Evolutionary conservation across 1,140 invertebrate genomes (phyloP), one percentile per base, ranked within the genome.

Genomic region (Leptinotarsa texana): DNA sequence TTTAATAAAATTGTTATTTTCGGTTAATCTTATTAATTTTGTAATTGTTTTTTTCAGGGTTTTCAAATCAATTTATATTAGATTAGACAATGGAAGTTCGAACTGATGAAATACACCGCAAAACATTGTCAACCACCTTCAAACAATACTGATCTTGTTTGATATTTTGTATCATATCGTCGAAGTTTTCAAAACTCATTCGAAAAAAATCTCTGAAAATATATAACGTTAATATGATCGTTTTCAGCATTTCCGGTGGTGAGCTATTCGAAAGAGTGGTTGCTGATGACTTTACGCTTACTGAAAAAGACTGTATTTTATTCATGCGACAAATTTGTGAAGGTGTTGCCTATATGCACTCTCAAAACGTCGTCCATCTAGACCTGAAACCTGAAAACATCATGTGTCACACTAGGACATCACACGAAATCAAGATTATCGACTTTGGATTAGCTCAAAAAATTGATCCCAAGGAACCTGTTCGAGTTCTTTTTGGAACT

Each of bases 301-400:
- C 95, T 3, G 96, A 98, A 87, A 88, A 90, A 78, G 95, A 97
- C 84, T 95, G 95, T 83, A 93, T 96, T 65, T 88, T 95, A n/a
- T 98, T 98, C 82, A 90, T 97, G 86, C 88, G 92, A 13, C 96
- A 98, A 86, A 97, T 98, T 42, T 96, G 94, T 83, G 92, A 94
- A 79, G 96, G 94, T 11, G 92, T 97, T 1, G 87, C 90, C n/a
- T 97, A 96, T 80, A 95, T 98, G 91, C 96, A 98, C 83, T 84
- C 88, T n/a, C 89, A 93, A 76, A 91, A 90, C 70, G 90, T 98
- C 69, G 93, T 96, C 27, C 96, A 98, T 86, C 86, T 98, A 49
- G 96, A 98, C 85, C 85, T 98, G 24, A 98, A 97, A 89, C 96
- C 96, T 0, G 96, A 98, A 85, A 98, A 98, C 81, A 96, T 98